These are phyloP conservation scores for Oryzias curvinotus DNA, from an alignment of 2,113 vertebrate species.

Conservation along the genomic window DNA sequence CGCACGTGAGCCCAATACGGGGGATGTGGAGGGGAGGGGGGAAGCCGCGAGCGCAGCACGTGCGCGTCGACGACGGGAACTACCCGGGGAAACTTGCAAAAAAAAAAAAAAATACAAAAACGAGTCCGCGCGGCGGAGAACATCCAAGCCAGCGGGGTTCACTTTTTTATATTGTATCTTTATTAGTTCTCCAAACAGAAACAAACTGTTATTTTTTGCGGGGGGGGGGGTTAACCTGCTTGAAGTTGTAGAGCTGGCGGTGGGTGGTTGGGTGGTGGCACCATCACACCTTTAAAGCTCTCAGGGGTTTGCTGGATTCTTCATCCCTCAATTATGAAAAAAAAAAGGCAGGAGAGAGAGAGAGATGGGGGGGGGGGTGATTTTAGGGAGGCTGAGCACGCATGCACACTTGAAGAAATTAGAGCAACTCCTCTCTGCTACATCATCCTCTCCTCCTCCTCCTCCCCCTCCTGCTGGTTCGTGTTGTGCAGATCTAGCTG, in stretches of 20 bases:
- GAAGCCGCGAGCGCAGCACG: not conserved
- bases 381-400: conserved; percentile 61
- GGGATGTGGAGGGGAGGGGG: not conserved
- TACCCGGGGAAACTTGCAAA: conserved; percentile 24
- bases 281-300: conserved; percentile 9
- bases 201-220: conserved; percentile 10
- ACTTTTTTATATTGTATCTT: not conserved
- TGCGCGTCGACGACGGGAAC: not conserved
- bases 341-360: no score
- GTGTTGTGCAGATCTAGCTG: conserved; percentile 61
- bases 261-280: conserved; percentile 15
- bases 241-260: conserved; percentile 6
- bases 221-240: conserved; percentile 10
- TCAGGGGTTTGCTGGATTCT: conserved; percentile 43
- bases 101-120: not conserved
- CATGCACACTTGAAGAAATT: conserved; percentile 59
- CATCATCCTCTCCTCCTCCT: conserved; percentile 37
- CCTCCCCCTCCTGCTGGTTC: conserved; percentile 36
- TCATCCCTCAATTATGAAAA: conserved; percentile 10
- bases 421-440: conserved; percentile 57
- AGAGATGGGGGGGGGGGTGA: conserved; percentile 1
- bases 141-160: conserved; percentile 25
- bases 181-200: conserved; percentile 14
- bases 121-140: conserved; percentile 19
- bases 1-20: not conserved